A percentile compares a stretch with the other conserved stretches of the same genome.
phyloP scores from a whole-genome alignment of 2,888 invertebrate genomes.

The Patella depressa region DNA sequence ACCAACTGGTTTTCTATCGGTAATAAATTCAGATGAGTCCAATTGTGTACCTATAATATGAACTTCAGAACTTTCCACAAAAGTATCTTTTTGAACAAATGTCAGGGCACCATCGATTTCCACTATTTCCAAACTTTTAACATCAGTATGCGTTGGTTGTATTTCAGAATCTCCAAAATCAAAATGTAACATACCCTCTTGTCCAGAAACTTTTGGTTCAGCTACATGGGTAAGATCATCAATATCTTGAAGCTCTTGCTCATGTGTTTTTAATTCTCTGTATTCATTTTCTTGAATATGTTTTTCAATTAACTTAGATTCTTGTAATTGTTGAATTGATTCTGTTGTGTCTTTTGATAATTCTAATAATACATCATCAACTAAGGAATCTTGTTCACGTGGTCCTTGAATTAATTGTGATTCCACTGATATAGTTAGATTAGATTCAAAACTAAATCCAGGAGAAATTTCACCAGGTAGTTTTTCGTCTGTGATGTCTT shows the following conservation, averaged over 20 bases:
- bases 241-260: too few relatives aligned
- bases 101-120: neutral
- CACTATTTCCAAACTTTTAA: neutral
- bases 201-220: neutral
- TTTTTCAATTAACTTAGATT: too few relatives aligned
- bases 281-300: too few relatives aligned
- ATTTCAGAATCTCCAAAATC: neutral
- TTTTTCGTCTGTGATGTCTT: neutral
- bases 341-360: neutral
- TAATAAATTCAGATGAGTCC: too few relatives aligned
- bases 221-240: too few relatives aligned
- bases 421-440: neutral
- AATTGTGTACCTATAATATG: too few relatives aligned
- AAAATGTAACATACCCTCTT: neutral
- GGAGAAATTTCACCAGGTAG: neutral
- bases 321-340: too few relatives aligned
- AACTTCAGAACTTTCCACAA: too few relatives aligned
- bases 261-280: too few relatives aligned
- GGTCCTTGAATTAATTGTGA: too few relatives aligned
- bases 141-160: neutral
- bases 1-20: too few relatives aligned
- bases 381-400: too few relatives aligned
- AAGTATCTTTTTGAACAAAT: neutral
- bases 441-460: neutral
- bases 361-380: neutral